Conservation (phyloP, 2,888 invertebrate species). For the Xanthorhoe spadicearia region DNA sequence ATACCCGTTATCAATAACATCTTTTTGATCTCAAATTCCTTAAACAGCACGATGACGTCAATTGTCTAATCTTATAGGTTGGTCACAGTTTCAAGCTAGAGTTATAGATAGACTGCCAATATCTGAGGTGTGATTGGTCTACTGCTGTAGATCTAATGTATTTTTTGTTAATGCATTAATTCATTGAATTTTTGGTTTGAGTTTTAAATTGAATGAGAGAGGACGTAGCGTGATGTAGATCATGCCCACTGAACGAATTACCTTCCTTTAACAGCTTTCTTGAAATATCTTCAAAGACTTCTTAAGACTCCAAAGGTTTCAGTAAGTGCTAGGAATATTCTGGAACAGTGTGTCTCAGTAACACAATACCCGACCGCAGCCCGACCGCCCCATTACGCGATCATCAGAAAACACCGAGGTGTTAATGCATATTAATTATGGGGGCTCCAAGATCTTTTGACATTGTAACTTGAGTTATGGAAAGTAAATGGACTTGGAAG, state of each 20-base stretch:
- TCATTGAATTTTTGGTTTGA: no score
- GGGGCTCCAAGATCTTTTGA: conserved; percentile 68
- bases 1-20: background rate
- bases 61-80: background rate
- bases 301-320: background rate
- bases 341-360: conserved; percentile 55
- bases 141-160: no score
- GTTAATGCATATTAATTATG: conserved; percentile 78
- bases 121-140: no score
- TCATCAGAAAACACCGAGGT: conserved; percentile 72
- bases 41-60: background rate
- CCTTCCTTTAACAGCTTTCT: background rate
- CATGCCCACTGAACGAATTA: no score
- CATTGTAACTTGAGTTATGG: conserved; percentile 66
- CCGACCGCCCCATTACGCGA: conserved; percentile 64
- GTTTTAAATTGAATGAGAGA: no score
- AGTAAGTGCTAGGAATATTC: conserved; percentile 2
- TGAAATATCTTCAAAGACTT: background rate
- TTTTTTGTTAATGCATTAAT: no score
- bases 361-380: conserved; percentile 63
- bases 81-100: background rate
- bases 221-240: no score
- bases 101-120: no score
- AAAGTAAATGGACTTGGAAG: conserved; percentile 57
- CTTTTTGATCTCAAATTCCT: background rate